Evolutionary conservation across 2,113 vertebrate genomes (phyloP).

Genomic region (Dendropsophus ebraccatus): DNA sequence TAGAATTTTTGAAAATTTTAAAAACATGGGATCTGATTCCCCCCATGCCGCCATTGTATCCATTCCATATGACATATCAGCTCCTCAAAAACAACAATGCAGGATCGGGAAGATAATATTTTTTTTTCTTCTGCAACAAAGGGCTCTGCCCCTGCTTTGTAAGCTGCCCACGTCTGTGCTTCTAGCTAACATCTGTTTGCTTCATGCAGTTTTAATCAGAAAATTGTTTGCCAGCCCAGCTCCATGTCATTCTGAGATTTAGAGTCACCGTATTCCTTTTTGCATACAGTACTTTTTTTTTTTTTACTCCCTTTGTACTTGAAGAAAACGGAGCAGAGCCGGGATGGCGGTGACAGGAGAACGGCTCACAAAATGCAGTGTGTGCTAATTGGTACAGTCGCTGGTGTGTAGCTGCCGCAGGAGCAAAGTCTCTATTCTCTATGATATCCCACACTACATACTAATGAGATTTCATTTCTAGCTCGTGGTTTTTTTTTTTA

Average conservation of each 20-base stretch:
- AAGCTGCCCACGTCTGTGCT: slow-evolving; percentile 46
- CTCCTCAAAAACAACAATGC: not conserved
- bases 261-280: slow-evolving; percentile 41
- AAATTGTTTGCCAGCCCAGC: slow-evolving; percentile 49
- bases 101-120: slow-evolving; percentile 6
- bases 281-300: slow-evolving; percentile 40
- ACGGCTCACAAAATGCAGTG: slow-evolving; percentile 19
- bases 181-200: slow-evolving; percentile 50
- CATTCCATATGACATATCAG: not conserved
- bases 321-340: slow-evolving; percentile 13
- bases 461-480: slow-evolving; percentile 2
- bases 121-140: slow-evolving; percentile 20
- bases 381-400: slow-evolving; percentile 38
- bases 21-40: not conserved
- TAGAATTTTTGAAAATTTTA: not conserved
- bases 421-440: not conserved
- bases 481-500: not conserved
- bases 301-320: not conserved
- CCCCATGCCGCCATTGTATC: not conserved
- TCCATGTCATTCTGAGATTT: slow-evolving; percentile 52
- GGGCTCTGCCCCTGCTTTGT: slow-evolving; percentile 36
- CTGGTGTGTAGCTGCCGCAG: slow-evolving; percentile 22
- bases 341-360: slow-evolving; percentile 8
- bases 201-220: slow-evolving; percentile 58
- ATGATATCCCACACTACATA: not conserved